Evolutionary conservation across 2,888 invertebrate species (phyloP), one percentile per base, ranked within the genome.

Genomic region (Ophion slaviceki): DNA sequence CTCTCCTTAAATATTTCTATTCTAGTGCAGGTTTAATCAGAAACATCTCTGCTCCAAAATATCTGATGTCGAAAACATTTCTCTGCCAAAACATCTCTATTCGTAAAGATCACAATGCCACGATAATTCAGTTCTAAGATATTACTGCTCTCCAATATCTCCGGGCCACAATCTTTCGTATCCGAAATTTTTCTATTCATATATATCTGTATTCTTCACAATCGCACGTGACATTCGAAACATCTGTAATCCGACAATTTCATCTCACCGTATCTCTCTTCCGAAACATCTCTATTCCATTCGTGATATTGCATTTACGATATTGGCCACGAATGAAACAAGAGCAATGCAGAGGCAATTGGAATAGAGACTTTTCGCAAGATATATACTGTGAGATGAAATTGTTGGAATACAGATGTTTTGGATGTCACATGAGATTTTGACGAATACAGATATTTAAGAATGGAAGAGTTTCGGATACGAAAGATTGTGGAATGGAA

Each of bases 101-200:
- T 53, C 53, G 53, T 53, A 53, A 53, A 6, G 28, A 64, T 64
- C 64, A 14, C 64, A 24, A 64, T 28, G 28, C 24, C 20, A 62
- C 87, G 79, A 86, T 7, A 53, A 53, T 53, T 10, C 10, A 53
- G 10, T 53, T 53, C 53, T 83, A 10, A 53, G 6, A 8, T 53
- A 53, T 53, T 53, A 53, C 10, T 8, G 53, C 0, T 53, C 53
- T 53, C 3, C 1, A 53, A 53, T 53, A 53, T 53, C 10, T 17
- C 32, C 32, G 1, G 2, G 1, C 32, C 4, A 32, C 32, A 32
- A 32, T 32, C 4, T 32, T 4, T 32, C 53, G 11, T 5, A 14
- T 24, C 53, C 53, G 53, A 53, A 53, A 53, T 5, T 14, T 53
- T 2, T 53, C 3, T 53, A 5, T 53, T 14, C 6, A 3, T 14